Conservation (phyloP, 1,140 invertebrate genomes). For the Tetranychus urticae region DNA sequence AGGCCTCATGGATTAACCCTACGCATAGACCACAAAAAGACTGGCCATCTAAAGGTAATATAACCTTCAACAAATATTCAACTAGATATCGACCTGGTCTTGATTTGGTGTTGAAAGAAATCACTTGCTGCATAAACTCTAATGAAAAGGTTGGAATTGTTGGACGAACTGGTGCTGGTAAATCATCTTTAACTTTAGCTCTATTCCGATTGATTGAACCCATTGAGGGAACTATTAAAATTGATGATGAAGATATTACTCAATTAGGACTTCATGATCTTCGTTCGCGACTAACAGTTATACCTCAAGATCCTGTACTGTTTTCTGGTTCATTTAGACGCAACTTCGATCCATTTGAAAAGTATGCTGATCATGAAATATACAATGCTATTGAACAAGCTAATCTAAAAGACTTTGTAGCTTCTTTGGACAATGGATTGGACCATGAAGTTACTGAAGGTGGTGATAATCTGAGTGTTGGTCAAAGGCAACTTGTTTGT, state of each 20-base stretch:
- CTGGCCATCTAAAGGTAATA: constrained; percentile 31
- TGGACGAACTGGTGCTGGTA: constrained; percentile 32
- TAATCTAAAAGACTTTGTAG: constrained; percentile 13
- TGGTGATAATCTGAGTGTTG: constrained; percentile 36
- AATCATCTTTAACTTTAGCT: constrained; percentile 16
- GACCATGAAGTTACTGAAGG: constrained; percentile 18
- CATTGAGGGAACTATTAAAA: constrained; percentile 10
- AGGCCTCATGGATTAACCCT: neutral
- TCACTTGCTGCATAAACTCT: constrained; percentile 25
- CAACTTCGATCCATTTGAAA: constrained; percentile 35
- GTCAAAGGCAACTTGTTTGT: constrained; percentile 47
- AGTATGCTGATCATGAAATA: constrained; percentile 4
- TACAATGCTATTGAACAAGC: constrained; percentile 16
- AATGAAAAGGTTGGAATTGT: constrained; percentile 36
- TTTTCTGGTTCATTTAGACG: constrained; percentile 32
- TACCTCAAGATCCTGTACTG: constrained; percentile 44
- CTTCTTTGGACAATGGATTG: neutral
- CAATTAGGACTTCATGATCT: neutral
- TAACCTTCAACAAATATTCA: constrained; percentile 36
- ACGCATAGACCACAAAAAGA: neutral
- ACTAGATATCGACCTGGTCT: constrained; percentile 34
- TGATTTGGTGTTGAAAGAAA: constrained; percentile 15
- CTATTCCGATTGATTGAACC: constrained; percentile 24
- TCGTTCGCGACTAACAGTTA: constrained; percentile 31
- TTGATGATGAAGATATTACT: neutral